Conservation (phyloP, 2,113 vertebrate species). For the Rhabdornis inornatus region DNA sequence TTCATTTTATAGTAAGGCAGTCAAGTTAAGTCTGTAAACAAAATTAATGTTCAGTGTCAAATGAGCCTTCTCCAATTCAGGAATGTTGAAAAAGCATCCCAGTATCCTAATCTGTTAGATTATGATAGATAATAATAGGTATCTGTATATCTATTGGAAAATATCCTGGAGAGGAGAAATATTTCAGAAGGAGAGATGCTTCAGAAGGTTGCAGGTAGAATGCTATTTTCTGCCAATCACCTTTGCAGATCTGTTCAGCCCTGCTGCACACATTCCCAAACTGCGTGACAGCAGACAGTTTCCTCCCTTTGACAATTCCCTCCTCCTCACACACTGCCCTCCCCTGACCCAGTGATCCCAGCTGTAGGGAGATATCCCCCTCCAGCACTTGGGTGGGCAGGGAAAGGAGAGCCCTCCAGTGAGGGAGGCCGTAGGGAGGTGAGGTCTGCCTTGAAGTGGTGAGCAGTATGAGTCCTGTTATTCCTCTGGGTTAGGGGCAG, state of each 20-base stretch:
- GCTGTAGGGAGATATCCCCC: accelerated
- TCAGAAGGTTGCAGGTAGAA: neutral
- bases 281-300: neutral
- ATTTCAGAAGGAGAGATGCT: neutral
- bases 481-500: neutral
- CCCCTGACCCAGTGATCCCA: neutral
- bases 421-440: accelerated
- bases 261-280: neutral
- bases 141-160: neutral
- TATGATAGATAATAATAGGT: too few species aligned
- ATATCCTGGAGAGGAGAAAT: neutral
- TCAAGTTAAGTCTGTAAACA: neutral
- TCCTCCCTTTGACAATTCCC: neutral
- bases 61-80: neutral
- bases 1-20: neutral
- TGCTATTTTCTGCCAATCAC: neutral
- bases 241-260: neutral
- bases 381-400: neutral
- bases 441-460: accelerated
- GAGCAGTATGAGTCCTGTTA: neutral
- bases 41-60: neutral
- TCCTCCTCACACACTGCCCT: neutral
- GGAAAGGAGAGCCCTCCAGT: neutral
- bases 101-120: neutral
- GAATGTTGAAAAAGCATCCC: neutral